Evolutionary conservation across 2,113 vertebrate species (phyloP).

Genomic region (Clarias macrocephalus): DNA sequence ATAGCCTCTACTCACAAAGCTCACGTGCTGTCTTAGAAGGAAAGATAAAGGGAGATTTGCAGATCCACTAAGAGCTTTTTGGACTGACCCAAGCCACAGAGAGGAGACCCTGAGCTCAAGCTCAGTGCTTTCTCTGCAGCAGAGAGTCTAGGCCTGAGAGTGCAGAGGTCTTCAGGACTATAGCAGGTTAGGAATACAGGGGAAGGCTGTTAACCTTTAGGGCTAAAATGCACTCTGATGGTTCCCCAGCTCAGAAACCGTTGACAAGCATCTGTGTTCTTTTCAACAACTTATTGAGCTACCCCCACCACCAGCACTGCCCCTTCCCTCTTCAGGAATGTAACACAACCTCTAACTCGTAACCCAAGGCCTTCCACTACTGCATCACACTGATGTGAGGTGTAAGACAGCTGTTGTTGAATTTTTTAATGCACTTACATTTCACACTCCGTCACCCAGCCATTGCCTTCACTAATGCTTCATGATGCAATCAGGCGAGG

Average conservation of each 20-base stretch:
- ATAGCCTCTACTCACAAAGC: conserved; percentile 47
- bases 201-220: conserved; percentile 85
- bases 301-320: conserved; percentile 49
- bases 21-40: conserved; percentile 54
- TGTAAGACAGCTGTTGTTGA: conserved; percentile 69
- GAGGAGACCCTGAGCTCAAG: conserved; percentile 58
- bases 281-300: conserved; percentile 93
- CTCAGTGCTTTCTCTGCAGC: not conserved
- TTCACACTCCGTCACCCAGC: conserved; percentile 64
- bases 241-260: conserved; percentile 81
- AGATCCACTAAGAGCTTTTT: conserved; percentile 63
- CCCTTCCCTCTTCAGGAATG: conserved; percentile 83
- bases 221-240: conserved; percentile 87
- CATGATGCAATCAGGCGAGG: conserved; percentile 81
- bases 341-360: conserved; percentile 80
- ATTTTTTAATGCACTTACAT: conserved; percentile 61
- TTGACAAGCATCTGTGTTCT: conserved; percentile 94
- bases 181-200: conserved; percentile 76
- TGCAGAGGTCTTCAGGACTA: conserved; percentile 71
- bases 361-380: conserved; percentile 75
- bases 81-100: conserved; percentile 62
- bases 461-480: conserved; percentile 75
- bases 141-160: conserved; percentile 18
- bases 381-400: conserved; percentile 70
- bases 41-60: conserved; percentile 60